Evolutionary conservation across 2,888 invertebrate species (phyloP), one percentile per base, ranked within the genome.

Genomic region (Aporophyla lueneburgensis): DNA sequence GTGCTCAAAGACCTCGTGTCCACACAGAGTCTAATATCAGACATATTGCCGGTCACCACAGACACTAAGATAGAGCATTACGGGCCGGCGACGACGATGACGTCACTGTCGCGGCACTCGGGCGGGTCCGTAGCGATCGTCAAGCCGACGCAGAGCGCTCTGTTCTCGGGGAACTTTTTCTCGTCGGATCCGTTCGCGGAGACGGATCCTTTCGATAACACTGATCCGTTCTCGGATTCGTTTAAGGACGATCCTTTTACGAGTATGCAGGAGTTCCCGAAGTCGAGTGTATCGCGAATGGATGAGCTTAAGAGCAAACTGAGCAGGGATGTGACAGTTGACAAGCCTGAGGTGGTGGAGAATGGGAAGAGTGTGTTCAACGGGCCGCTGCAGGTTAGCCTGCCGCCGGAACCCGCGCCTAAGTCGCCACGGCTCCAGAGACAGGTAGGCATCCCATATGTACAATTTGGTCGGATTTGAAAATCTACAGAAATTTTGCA

Each of bases 1-100:
- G 98, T 98, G 84, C 97, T 99, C 90, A 99, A 99, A 97, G 99
- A 99, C 95, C 97, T 99, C 93, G 98, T 98, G 76, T 95, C 96
- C 87, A 92, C 94, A 87, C 94, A 94, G 88, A 90, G 93, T 90
- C 92, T 95, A 83, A 93, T 95, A 86, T 89, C 93, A 87, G 95
- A 95, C 86, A 90, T 94, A 89, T 84, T 93, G 88, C 93, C 94
- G 83, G 91, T 92, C 76, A 91, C 92, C 81, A 91, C 93, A 86
- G 94, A 93, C 83, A 82, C 90, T 76, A 93, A 92, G 87, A 88
- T 91, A 78, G 93, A 93, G 65, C 91, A 90, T 84, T 95, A 95
- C 92, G 94, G 94, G 85, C 92, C 95, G 86, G 92, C 96, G 83
- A 96, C 96, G 74, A 96, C 95, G 67, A 93, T 97, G 93, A 96